Evolutionary conservation across 2,797 vertebrate genomes (phyloP).

Genomic region (Crotalus adamanteus): DNA sequence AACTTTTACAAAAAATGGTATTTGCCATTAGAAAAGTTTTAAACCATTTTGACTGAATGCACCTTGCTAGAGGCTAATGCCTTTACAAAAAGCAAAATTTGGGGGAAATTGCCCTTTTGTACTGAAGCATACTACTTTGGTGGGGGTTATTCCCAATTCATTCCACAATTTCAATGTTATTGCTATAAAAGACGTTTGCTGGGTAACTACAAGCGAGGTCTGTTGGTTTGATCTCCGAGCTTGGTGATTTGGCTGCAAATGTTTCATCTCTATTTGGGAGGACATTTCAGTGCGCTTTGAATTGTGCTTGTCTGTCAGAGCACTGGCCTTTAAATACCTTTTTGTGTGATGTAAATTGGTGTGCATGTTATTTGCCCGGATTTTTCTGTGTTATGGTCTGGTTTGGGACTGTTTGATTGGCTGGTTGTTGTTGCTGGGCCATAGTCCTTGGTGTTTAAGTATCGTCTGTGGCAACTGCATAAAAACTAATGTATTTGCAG

Average conservation of each 20-base stretch:
- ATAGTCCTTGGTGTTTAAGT: too few relatives aligned
- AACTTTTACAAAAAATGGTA: slow-evolving; percentile 14
- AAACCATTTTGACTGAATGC: slow-evolving; percentile 21
- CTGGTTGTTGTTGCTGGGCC: too few relatives aligned
- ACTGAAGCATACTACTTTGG: slow-evolving; percentile 22
- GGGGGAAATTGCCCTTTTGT: neutral
- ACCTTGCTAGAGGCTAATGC: slow-evolving; percentile 32
- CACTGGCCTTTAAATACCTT: too few relatives aligned
- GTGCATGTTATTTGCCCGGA: too few relatives aligned
- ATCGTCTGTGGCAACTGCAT: neutral
- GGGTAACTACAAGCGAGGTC: neutral
- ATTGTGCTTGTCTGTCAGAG: too few relatives aligned
- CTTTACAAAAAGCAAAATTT: slow-evolving; percentile 39
- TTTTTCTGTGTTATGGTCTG: too few relatives aligned
- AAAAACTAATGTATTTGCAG: neutral
- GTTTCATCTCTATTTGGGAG: too few relatives aligned
- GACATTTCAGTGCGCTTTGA: too few relatives aligned
- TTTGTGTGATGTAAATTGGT: too few relatives aligned
- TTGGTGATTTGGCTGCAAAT: too few relatives aligned
- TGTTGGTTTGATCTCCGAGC: too few relatives aligned
- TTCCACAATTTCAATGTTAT: neutral
- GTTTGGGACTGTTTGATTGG: too few relatives aligned
- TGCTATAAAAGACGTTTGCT: neutral
- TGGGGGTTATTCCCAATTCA: slow-evolving; percentile 9
- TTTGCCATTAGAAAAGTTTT: slow-evolving; percentile 31